phyloP scores from a whole-genome alignment of 2,797 vertebrate species.

The Tadarida brasiliensis region DNA sequence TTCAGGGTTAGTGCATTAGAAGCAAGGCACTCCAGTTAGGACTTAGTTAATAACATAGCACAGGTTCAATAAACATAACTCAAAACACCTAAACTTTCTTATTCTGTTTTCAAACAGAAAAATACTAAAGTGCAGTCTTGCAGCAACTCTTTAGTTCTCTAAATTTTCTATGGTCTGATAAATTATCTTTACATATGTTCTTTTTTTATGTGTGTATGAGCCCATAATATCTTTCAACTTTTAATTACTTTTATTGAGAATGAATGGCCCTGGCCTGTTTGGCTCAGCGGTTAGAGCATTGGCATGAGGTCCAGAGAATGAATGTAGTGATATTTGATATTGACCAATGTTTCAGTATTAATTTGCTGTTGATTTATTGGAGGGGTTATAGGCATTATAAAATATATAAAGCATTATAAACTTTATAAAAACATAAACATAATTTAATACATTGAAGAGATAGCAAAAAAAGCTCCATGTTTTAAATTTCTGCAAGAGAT shows the following conservation, averaged over 20 bases:
- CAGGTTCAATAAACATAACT: neutral
- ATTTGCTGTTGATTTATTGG: neutral
- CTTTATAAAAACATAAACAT: neutral
- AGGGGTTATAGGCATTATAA: neutral
- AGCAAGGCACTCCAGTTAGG: neutral
- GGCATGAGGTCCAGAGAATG: too few relatives aligned
- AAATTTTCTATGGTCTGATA: neutral
- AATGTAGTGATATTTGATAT: neutral
- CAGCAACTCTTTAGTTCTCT: neutral
- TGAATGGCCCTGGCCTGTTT: too few relatives aligned
- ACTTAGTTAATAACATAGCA: neutral
- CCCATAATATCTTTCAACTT: neutral
- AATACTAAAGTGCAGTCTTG: neutral
- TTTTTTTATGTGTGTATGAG: neutral
- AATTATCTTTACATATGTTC: neutral
- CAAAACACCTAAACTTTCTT: neutral
- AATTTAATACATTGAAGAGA: neutral
- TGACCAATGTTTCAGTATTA: neutral
- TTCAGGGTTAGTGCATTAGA: neutral
- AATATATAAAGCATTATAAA: neutral
- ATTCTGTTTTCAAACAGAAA: neutral
- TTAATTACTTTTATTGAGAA: slow-evolving; percentile 15
- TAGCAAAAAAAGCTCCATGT: neutral
- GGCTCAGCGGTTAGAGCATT: too few relatives aligned
- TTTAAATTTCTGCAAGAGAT: neutral